Evolutionary conservation across 2,113 vertebrate species (phyloP), one percentile per base, ranked within the genome.

Genomic region (Anser brachyrhynchus): DNA sequence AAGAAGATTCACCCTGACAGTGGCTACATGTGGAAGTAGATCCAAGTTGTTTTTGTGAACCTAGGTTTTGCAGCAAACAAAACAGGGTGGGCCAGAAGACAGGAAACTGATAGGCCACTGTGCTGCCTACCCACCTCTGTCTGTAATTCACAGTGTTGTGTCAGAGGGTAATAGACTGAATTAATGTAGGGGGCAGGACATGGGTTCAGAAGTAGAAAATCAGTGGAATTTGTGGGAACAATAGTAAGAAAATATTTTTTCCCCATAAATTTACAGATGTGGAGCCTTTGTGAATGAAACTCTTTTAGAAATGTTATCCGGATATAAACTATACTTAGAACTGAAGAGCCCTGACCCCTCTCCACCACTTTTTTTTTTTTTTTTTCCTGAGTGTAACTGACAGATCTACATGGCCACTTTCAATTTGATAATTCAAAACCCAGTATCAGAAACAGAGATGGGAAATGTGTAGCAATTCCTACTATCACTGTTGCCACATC

Each of bases 391-490:
- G 15, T 89, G 25, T 44, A 43, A 18, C 25, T 54, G 26, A 33
- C 33, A 70, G 44, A 51, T 14, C 4, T 25, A 31, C 29, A 18
- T 10, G 10, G 37, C 18, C 20, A 44, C 54, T 65, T 88, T 54
- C 18, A 19, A 43, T 84, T 23, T 91, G 29, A 33, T 82, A 80
- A 77, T 72, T 92, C 90, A 94, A 92, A 86, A 51, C 18, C n/a
- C 70, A 46, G 29, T 54, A 49, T 90, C 59, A 90, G 66, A 93
- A 84, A 70, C 31, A 64, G 54, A 79, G 51, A 35, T 79, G 54
- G 49, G 23, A 67, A 78, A 54, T 55, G 61, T 22, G 26, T 77
- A 85, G 69, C 72, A 89, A 88, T 66, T 82, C n/a, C 46, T 28
- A 52, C 12, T 1, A 43, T 77, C 37, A 6, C 43, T 76, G 20